phyloP scores from a whole-genome alignment of 2,888 invertebrate genomes.

The Drosophila demipolita region DNA sequence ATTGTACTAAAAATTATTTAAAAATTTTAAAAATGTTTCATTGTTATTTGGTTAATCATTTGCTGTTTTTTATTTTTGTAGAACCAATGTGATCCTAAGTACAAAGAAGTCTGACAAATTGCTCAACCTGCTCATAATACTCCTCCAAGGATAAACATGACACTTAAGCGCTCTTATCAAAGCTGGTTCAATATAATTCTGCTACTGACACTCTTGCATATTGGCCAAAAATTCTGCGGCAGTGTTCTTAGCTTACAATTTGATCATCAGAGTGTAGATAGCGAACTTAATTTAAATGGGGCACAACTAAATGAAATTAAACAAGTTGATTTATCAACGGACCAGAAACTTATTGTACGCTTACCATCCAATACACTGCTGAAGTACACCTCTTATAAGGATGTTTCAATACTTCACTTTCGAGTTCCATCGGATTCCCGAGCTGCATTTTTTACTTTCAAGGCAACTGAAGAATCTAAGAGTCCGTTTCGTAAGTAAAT shows the following conservation, averaged over 20 bases:
- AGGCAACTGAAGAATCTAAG: conserved; percentile 85
- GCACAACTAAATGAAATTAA: conserved; percentile 70
- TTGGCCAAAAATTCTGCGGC: conserved; percentile 42
- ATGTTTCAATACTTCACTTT: conserved; percentile 87
- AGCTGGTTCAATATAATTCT: conserved; percentile 27
- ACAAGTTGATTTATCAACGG: conserved; percentile 72
- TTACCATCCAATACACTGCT: conserved; percentile 85
- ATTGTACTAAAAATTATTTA: too few species aligned
- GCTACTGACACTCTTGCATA: conserved; percentile 43
- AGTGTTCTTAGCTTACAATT: conserved; percentile 69
- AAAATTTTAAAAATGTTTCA: neutral
- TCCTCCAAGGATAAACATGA: conserved; percentile 39
- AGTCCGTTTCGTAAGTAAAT: conserved; percentile 84
- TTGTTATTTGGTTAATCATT: neutral
- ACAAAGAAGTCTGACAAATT: conserved; percentile 7
- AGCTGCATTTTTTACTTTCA: conserved; percentile 85
- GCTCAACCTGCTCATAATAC: neutral
- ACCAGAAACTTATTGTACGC: conserved; percentile 83
- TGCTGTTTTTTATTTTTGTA: conserved; percentile 1
- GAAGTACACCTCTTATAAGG: conserved; percentile 87
- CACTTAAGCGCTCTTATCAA: conserved; percentile 14
- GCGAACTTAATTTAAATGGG: conserved; percentile 58
- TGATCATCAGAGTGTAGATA: conserved; percentile 63
- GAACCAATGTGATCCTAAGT: conserved; percentile 17
- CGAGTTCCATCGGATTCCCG: conserved; percentile 86